A percentile compares a stretch with the other conserved stretches of the same genome.
Evolutionary conservation across 2,113 vertebrate species (phyloP).

Genomic region (Sylvilagus bachmani): DNA sequence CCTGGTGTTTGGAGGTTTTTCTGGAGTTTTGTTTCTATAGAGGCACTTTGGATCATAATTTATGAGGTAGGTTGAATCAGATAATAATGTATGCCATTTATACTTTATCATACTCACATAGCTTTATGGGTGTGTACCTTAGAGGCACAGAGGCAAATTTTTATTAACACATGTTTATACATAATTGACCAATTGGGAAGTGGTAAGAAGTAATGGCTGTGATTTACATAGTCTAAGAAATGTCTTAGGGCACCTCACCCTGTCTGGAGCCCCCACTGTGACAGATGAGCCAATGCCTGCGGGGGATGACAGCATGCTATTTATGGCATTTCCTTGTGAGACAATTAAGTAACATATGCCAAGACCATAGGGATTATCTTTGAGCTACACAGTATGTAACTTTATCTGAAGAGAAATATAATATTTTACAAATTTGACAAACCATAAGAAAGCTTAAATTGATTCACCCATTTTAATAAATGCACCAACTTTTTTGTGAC

Average conservation of each 20-base stretch:
- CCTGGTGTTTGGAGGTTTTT: constrained; percentile 56
- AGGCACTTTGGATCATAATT: constrained; percentile 87
- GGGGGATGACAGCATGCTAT: constrained; percentile 93
- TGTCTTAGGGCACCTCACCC: constrained; percentile 92
- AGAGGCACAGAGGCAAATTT: constrained; percentile 90
- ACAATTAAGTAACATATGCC: constrained; percentile 95
- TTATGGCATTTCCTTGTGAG: constrained; percentile 92
- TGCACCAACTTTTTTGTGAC: constrained; percentile 82
- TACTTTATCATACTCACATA: constrained; percentile 86
- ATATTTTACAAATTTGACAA: constrained; percentile 93
- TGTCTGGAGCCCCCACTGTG: constrained; percentile 91
- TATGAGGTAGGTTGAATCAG: constrained; percentile 86
- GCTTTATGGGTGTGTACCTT: constrained; percentile 89
- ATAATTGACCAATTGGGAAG: constrained; percentile 91
- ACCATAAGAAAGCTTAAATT: constrained; percentile 87
- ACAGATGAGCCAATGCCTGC: constrained; percentile 92
- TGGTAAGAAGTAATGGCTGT: constrained; percentile 88
- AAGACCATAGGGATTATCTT: constrained; percentile 93
- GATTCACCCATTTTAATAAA: constrained; percentile 87
- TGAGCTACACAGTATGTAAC: constrained; percentile 91
- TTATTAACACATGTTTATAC: constrained; percentile 92
- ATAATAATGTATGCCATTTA: constrained; percentile 83
- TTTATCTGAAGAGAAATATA: constrained; percentile 90
- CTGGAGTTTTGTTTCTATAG: constrained; percentile 62
- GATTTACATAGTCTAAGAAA: constrained; percentile 92